Conservation (phyloP, 2,113 vertebrate genomes). For the Machaerirhynchus nigripectus region DNA sequence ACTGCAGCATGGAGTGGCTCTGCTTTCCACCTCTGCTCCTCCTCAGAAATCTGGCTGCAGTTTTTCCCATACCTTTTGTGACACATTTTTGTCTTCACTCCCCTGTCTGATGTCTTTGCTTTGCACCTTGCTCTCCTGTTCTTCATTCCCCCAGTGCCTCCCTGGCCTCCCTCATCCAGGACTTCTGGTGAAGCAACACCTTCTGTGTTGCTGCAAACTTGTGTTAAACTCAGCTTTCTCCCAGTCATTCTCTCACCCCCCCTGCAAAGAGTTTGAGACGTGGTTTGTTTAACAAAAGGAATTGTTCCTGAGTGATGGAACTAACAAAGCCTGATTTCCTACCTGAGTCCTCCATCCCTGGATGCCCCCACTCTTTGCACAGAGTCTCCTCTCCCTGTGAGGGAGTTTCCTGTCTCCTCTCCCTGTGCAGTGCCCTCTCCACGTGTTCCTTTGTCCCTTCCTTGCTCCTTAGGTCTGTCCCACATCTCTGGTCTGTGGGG, state of each 20-base stretch:
- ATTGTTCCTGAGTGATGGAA: neutral
- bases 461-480: neutral
- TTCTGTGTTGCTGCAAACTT: neutral
- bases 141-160: fast-evolving
- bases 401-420: neutral
- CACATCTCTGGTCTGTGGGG: fast-evolving
- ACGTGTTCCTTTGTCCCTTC: fast-evolving
- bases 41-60: neutral
- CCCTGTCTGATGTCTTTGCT: neutral
- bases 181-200: neutral
- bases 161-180: neutral
- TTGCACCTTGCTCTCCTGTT: neutral
- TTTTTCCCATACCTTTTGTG: neutral
- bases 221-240: neutral
- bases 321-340: neutral
- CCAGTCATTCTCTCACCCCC: neutral
- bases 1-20: neutral
- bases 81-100: neutral
- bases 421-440: neutral
- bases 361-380: fast-evolving
- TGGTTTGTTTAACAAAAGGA: neutral
- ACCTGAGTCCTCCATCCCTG: neutral
- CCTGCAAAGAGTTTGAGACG: neutral
- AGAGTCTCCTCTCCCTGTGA: neutral
- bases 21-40: neutral